Evolutionary conservation across 2,113 vertebrate species (phyloP), one percentile per base, ranked within the genome.

Genomic region (Aspidoscelis tigris): DNA sequence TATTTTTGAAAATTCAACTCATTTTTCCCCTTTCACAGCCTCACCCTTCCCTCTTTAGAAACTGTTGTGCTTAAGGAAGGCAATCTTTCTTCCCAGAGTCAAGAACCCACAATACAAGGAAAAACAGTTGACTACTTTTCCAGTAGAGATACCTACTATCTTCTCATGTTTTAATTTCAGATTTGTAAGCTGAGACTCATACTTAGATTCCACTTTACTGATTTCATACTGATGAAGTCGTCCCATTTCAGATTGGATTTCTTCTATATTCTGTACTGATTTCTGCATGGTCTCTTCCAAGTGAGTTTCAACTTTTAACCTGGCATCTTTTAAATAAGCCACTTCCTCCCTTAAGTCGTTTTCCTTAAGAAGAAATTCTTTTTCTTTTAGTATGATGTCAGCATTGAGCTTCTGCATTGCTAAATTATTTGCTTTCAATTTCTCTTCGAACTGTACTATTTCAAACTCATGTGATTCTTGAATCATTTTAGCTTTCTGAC

Each of bases 391-490:
- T 86, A 96, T 95, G 79, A 89, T 93, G 82, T 93, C 94, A 81
- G 92, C 89, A 50, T 72, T 86, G 47, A 97, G 84, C 84, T 95
- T 82, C 55, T 88, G 78, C 65, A 96, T 93, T 93, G 97, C 95
- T 3, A 88, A 74, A 55, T 92, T 93, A 84, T 94, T 97, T 39
- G 88, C 87, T 87, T 96, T 94, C 14, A 98, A 90, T 47, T 94
- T 93, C 77, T 91, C 91, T 84, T 97, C 93, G 89, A 96, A 96
- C 74, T 87, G 94, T 80, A 96, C 90, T 65, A 96, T 95, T 87
- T 98, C 96, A 79, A 89, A 86, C 44, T 95, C 94, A 2, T 94
- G 84, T 53, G 86, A 80, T 80, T 95, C 93, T 84, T 95, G 96
- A 86, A 96, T 92, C 76, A 91, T 95, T 91, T 92, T 93, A 0